These are phyloP conservation scores for Seira musarum DNA, from an alignment of 2,888 invertebrate genomes.

Conservation along the genomic window DNA sequence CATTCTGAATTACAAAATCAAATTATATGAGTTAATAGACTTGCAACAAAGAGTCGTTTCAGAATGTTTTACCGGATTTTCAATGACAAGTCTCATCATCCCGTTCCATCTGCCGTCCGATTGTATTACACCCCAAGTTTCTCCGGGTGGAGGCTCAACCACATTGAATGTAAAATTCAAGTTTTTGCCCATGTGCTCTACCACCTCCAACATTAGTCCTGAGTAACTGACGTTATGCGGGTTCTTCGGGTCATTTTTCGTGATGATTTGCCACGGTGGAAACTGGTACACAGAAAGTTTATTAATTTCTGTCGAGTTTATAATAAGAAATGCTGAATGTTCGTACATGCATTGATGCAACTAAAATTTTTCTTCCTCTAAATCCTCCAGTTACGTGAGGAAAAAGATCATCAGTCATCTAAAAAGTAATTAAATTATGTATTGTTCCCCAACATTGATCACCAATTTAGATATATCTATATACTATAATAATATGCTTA, in stretches of 20 bases:
- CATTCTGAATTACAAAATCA: constrained; percentile 66
- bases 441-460: too few species aligned
- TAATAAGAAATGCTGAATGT: too few species aligned
- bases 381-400: constrained; percentile 87
- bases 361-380: constrained; percentile 80
- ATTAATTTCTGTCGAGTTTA: too few species aligned
- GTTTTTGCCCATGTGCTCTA: constrained; percentile 82
- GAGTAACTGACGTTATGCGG: constrained; percentile 77
- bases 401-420: constrained; percentile 79
- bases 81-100: constrained; percentile 75
- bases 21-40: too few species aligned
- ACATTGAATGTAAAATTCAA: constrained; percentile 85
- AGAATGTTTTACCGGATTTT: constrained; percentile 72
- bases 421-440: too few species aligned
- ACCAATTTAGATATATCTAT: too few species aligned
- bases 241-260: constrained; percentile 73
- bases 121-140: constrained; percentile 69
- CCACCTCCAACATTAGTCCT: constrained; percentile 86
- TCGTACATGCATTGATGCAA: constrained; percentile 85
- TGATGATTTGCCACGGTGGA: constrained; percentile 89
- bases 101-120: constrained; percentile 71
- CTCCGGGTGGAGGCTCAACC: constrained; percentile 69
- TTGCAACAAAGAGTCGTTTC: too few species aligned
- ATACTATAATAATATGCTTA: too few species aligned
- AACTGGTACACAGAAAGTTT: constrained; percentile 79